phyloP scores from a whole-genome alignment of 2,888 invertebrate genomes.

The Heliconius erato region DNA sequence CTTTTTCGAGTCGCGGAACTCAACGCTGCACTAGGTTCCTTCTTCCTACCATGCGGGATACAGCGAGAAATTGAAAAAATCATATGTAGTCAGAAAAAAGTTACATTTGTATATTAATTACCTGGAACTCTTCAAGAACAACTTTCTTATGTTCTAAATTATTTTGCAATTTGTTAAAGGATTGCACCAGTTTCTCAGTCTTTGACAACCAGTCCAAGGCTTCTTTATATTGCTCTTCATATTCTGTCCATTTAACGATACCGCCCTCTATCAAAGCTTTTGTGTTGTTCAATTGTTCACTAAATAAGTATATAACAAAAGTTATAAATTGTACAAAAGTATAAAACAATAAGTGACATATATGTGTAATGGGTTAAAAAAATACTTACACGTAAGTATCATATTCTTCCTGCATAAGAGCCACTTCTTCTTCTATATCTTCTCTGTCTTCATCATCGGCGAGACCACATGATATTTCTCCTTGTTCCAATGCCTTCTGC shows the following conservation, averaged over 20 bases:
- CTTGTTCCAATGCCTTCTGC: slow-evolving; percentile 92
- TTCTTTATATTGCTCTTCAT: slow-evolving; percentile 96
- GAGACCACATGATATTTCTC: slow-evolving; percentile 93
- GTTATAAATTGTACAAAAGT: neutral
- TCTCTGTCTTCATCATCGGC: slow-evolving; percentile 95
- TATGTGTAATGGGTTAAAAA: slow-evolving; percentile 16
- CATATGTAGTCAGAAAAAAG: no score
- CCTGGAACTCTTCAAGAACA: slow-evolving; percentile 95
- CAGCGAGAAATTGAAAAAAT: no score
- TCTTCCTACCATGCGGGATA: no score
- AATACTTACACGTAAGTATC: slow-evolving; percentile 91
- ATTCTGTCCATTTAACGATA: slow-evolving; percentile 97
- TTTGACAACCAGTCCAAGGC: slow-evolving; percentile 95
- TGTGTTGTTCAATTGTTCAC: slow-evolving; percentile 91
- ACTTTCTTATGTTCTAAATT: slow-evolving; percentile 95
- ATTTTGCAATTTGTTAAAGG: slow-evolving; percentile 95
- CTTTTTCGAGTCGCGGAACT: no score
- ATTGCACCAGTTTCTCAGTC: slow-evolving; percentile 95
- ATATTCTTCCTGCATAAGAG: slow-evolving; percentile 95
- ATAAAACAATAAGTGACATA: neutral
- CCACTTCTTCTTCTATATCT: slow-evolving; percentile 96
- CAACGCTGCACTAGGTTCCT: no score
- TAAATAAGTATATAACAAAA: slow-evolving; percentile 57
- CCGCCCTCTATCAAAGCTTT: slow-evolving; percentile 94
- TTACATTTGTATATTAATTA: slow-evolving; percentile 49